phyloP scores from a whole-genome alignment of 2,113 vertebrate species.

The Ranitomeya variabilis region DNA sequence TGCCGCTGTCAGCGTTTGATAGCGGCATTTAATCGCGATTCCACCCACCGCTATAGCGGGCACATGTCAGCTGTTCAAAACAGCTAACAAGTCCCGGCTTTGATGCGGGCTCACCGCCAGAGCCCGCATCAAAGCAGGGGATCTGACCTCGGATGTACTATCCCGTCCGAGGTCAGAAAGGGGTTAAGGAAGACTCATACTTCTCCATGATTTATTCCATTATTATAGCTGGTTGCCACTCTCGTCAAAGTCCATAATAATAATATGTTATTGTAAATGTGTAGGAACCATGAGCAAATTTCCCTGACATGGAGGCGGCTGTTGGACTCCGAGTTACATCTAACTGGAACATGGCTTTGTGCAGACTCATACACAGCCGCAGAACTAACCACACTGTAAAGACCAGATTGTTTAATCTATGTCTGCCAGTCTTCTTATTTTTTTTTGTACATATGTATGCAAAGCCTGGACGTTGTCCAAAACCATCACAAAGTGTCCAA shows the following conservation, averaged over 20 bases:
- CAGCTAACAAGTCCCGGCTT: no score
- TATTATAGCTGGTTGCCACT: neutral
- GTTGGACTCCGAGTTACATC: constrained; percentile 66
- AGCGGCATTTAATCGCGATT: no score
- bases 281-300: neutral
- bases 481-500: constrained; percentile 74
- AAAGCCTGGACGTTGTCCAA: constrained; percentile 73
- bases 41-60: no score
- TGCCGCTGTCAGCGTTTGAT: no score
- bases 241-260: neutral
- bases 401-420: constrained; percentile 76
- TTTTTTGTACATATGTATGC: constrained; percentile 58
- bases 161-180: no score
- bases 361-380: constrained; percentile 65
- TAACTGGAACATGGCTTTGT: constrained; percentile 67
- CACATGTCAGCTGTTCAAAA: no score
- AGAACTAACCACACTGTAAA: constrained; percentile 73
- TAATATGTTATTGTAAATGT: neutral
- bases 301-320: neutral
- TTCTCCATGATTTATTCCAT: neutral
- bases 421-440: constrained; percentile 66
- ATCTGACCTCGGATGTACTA: no score
- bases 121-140: no score
- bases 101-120: no score
- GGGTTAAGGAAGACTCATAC: no score